phyloP scores from a whole-genome alignment of 2,113 vertebrate species.

The Penelope pileata region DNA sequence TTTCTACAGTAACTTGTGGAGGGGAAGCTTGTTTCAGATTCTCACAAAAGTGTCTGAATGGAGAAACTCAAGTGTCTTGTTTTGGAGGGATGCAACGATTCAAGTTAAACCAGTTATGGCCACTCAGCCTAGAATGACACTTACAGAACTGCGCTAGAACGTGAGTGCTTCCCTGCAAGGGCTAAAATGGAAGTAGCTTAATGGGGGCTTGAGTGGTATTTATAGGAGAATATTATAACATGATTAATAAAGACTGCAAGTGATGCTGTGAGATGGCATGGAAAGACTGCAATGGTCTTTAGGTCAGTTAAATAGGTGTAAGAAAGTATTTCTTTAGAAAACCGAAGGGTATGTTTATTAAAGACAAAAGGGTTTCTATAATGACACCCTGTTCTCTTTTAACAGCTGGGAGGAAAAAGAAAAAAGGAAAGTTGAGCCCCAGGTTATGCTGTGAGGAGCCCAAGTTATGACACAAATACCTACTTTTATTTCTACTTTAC shows the following conservation, averaged over 20 bases:
- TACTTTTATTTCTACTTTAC: not conserved
- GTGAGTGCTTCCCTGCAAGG: not conserved
- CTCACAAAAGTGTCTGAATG: not conserved
- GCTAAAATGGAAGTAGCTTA: not conserved
- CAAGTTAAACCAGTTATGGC: not conserved
- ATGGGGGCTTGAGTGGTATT: not conserved
- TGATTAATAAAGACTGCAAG: not conserved
- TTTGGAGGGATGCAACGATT: not conserved
- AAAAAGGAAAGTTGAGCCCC: not conserved
- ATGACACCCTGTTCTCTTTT: not conserved
- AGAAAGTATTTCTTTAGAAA: not conserved
- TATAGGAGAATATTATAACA: not conserved
- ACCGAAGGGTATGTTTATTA: not conserved
- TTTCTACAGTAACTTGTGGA: not conserved
- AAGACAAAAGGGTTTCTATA: not conserved
- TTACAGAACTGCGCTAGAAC: not conserved
- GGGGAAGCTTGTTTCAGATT: not conserved
- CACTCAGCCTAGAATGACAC: not conserved
- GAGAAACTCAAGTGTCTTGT: not conserved
- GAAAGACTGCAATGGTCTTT: not conserved
- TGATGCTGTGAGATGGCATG: not conserved
- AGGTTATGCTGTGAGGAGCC: not conserved
- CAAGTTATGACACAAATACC: not conserved
- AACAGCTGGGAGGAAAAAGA: not conserved
- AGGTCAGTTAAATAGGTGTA: not conserved